Evolutionary conservation across 2,888 invertebrate genomes (phyloP), one percentile per base, ranked within the genome.

Genomic region (Ornithoptera alexandrae): DNA sequence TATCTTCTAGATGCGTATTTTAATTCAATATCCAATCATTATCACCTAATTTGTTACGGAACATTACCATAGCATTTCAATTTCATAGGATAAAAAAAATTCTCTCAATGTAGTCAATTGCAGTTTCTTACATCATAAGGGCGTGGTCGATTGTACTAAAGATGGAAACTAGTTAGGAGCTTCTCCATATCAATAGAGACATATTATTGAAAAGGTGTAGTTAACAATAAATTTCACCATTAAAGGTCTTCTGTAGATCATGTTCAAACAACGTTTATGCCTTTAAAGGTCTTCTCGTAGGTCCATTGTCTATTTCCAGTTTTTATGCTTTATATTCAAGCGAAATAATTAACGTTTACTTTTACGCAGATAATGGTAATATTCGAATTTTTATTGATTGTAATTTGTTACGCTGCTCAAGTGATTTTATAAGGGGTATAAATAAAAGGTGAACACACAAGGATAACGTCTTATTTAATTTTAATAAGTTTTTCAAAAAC

Each of bases 121-220:
- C 39, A 57, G 20, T 58, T 42, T n/a, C 62, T 30, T 46, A 83
- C 82, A 86, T 84, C 82, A 79, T 75, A 78, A 78, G 80, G 90
- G 91, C 84, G 89, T 82, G 85, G 82, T 74, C 71, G 68, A 76
- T 79, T 85, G 89, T 86, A 89, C 87, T 86, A 83, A 83, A 86
- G 87, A 77, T 76, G 73, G 72, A 70, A 30, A 71, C 61, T 74
- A 77, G 75, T 76, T 50, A 30, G 42, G 12, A 15, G 39, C 56
- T 22, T 53, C 22, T 39, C 15, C 17, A 56, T 65, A 50, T 42
- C 62, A 20, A 60, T 53, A 53, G 22, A 63, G 59, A 64, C 63
- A 60, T 67, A 63, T 65, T 67, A 56, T 70, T 58, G 57, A 65
- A 65, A 69, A 65, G 46, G 57, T 69, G 62, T 69, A 58, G 53